Percentiles rank a stretch among this genome's conserved stretches.
phyloP scores from a whole-genome alignment of 2,113 vertebrate species.

The Conger conger region DNA sequence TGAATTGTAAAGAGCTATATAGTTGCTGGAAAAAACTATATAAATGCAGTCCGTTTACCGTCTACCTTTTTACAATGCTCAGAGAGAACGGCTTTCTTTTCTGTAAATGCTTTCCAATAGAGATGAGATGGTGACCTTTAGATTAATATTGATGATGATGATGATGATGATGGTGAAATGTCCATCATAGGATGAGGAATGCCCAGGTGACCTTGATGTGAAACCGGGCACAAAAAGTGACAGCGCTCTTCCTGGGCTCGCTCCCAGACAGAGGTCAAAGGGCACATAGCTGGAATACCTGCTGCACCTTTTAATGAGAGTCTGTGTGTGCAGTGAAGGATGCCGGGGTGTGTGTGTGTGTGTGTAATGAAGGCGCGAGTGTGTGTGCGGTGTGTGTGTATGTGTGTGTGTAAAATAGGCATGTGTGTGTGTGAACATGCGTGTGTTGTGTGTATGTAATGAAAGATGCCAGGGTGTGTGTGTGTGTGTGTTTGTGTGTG shows the following conservation, averaged over 20 bases:
- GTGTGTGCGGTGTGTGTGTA: not conserved
- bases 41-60: too few species aligned
- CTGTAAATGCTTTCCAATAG: not conserved
- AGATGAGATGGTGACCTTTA: not conserved
- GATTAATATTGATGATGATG: not conserved
- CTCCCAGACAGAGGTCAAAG: constrained; percentile 59
- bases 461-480: not conserved
- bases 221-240: constrained; percentile 69
- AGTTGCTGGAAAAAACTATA: too few species aligned
- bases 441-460: constrained; percentile 3
- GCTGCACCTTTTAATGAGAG: constrained; percentile 49
- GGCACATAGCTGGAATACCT: constrained; percentile 64
- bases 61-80: too few species aligned
- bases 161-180: constrained; percentile 6
- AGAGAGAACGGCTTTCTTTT: too few species aligned
- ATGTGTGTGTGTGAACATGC: too few species aligned
- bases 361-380: too few species aligned
- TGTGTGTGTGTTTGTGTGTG: not conserved
- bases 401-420: too few species aligned
- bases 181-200: not conserved
- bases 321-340: constrained; percentile 13
- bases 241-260: constrained; percentile 65
- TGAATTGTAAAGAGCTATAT: too few species aligned
- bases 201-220: constrained; percentile 16
- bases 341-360: not conserved